Evolutionary conservation across 2,113 vertebrate genomes (phyloP).

Genomic region (Scalopus aquaticus): DNA sequence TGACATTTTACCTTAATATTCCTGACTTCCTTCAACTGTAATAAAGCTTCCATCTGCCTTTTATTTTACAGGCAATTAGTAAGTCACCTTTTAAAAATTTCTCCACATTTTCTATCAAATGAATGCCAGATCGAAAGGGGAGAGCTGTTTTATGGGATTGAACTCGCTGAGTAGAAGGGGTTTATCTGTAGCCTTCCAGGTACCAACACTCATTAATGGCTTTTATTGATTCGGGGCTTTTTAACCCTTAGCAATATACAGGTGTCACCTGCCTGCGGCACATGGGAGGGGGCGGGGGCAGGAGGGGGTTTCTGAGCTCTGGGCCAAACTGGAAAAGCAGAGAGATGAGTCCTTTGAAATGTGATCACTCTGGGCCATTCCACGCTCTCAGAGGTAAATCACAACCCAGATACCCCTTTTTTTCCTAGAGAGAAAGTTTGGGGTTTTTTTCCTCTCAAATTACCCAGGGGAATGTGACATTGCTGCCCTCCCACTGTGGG

Average conservation of each 20-base stretch:
- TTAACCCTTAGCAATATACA: constrained; percentile 79
- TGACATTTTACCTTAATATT: constrained; percentile 85
- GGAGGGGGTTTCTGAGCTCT: neutral
- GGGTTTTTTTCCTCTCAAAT: neutral
- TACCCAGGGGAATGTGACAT: neutral
- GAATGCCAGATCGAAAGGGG: constrained; percentile 64
- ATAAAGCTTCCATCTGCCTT: constrained; percentile 84
- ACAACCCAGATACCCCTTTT: neutral
- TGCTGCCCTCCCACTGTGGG: neutral
- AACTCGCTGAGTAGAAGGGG: constrained; percentile 69
- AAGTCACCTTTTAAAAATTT: constrained; percentile 79
- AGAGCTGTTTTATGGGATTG: constrained; percentile 79
- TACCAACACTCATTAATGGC: constrained; percentile 78
- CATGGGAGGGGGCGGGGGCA: constrained; percentile 7
- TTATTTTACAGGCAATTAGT: constrained; percentile 84
- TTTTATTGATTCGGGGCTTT: constrained; percentile 80
- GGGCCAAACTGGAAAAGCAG: neutral
- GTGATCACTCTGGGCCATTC: neutral
- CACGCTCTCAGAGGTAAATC: neutral
- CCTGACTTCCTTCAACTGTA: constrained; percentile 82
- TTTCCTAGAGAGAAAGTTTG: neutral
- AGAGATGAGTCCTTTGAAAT: constrained; percentile 38
- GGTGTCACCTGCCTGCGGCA: constrained; percentile 63
- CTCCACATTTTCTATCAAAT: constrained; percentile 77
- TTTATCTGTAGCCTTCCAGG: constrained; percentile 76